Base-by-base conservation (phyloP, 1,140 invertebrate species). In the Saccostrea echinata region DNA sequence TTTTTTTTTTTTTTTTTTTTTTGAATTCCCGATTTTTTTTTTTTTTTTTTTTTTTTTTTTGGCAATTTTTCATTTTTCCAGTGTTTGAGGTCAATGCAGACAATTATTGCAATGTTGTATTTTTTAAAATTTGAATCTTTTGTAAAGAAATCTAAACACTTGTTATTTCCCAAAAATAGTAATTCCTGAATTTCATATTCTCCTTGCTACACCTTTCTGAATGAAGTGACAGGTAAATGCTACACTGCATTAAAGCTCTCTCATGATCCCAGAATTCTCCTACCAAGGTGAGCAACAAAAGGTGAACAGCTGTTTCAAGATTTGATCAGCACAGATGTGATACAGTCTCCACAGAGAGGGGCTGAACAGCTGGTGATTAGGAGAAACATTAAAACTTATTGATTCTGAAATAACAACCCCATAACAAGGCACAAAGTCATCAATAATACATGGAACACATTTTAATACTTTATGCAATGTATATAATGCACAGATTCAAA, bases 241-340 rank as follows among this genome's bases (percentile, higher is more conserved):
- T 68, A 16, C 27, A 33, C 30, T 76, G 13, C 11, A 76, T 76
- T 76, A 76, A 11, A 30, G 68, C 68, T 64, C 57, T 64, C 57
- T 1, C 9, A 24, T 64, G 24, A 64, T 64, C 8, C 57, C 57
- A 13, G 68, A 71, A 33, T 71, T 71, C 68, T 71, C 24, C 68
- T 33, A 71, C 27, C 27, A 16, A 30, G 68, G 30, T 30, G 30
- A 27, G 27, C 24, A 6, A 76, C 68, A 76, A 76, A 76, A 76
- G 68, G 68, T 76, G 68, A 76, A 76, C 68, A 76, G 24, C 68
- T 76, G 68, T 76, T 76, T 76, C 68, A 76, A 76, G 24, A 76
- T 76, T 76, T 76, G 68, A 76, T 76, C 8, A 76, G 68, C 68
- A 76, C 68, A 76, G 68, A 76, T 76, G 68, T 76, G 68, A 76